Evolutionary conservation across 2,113 vertebrate genomes (phyloP).

Genomic region (Cygnus buccinator): DNA sequence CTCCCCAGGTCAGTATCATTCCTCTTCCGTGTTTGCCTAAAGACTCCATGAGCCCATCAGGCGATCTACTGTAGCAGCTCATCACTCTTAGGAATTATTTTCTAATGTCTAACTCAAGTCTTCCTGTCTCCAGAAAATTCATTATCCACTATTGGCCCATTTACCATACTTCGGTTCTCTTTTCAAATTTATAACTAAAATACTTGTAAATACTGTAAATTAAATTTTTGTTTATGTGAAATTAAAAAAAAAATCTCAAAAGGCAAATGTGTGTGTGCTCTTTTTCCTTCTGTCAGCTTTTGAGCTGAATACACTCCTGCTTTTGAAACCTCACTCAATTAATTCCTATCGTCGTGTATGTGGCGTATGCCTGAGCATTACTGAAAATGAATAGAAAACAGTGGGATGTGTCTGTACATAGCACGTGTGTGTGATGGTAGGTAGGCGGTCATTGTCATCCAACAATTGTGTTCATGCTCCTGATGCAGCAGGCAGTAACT

Average conservation of each 20-base stretch:
- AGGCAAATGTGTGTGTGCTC: background rate
- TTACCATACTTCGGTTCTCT: background rate
- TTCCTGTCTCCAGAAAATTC: background rate
- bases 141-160: background rate
- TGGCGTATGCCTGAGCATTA: background rate
- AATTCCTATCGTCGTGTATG: rapidly evolving
- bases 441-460: background rate
- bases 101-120: background rate
- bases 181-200: background rate
- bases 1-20: rapidly evolving
- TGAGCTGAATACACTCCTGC: background rate
- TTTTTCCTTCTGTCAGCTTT: background rate
- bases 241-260: background rate
- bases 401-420: background rate
- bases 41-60: background rate
- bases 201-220: constrained; percentile 16
- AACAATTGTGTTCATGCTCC: too few relatives aligned
- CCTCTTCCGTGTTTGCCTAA: background rate
- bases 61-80: background rate
- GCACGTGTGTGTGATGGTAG: background rate
- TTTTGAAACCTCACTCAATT: background rate
- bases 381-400: background rate
- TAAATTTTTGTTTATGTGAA: background rate
- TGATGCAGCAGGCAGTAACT: too few relatives aligned
- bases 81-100: background rate